phyloP scores from a whole-genome alignment of 2,113 vertebrate species.

The Phrynocephalus versicolor region DNA sequence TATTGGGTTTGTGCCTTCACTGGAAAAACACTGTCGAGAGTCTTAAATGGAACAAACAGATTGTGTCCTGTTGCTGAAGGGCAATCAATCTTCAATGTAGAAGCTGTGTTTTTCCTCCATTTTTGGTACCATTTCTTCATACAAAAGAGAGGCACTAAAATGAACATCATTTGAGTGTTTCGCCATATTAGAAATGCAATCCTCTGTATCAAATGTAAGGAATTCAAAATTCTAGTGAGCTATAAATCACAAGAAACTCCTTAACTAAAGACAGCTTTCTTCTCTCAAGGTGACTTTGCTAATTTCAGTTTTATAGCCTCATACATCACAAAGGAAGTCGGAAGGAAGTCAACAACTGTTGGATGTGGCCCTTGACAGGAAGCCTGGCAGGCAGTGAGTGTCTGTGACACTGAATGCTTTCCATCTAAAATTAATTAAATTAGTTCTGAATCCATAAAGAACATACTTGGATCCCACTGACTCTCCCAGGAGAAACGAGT shows the following conservation, averaged over 20 bases:
- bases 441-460: constrained; percentile 76
- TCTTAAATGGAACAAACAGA: neutral
- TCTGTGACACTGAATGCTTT: constrained; percentile 81
- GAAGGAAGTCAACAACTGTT: constrained; percentile 55
- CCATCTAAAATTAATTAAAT: constrained; percentile 86
- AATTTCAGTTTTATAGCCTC: constrained; percentile 82
- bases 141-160: constrained; percentile 39
- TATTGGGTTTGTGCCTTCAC: neutral
- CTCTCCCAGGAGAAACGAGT: constrained; percentile 48
- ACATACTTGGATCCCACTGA: constrained; percentile 40
- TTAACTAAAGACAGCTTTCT: constrained; percentile 72
- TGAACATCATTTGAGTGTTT: constrained; percentile 37
- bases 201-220: constrained; percentile 75
- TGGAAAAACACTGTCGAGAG: neutral
- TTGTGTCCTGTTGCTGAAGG: neutral
- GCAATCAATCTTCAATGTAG: neutral
- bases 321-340: constrained; percentile 77
- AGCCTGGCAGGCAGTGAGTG: constrained; percentile 66
- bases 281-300: constrained; percentile 87
- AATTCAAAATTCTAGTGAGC: constrained; percentile 72
- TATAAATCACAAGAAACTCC: constrained; percentile 77
- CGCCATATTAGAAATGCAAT: constrained; percentile 56
- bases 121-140: constrained; percentile 23
- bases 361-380: constrained; percentile 61
- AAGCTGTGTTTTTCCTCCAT: neutral